These are phyloP conservation scores for Rynchops niger DNA, from an alignment of 2,113 vertebrate species.

Conservation along the genomic window DNA sequence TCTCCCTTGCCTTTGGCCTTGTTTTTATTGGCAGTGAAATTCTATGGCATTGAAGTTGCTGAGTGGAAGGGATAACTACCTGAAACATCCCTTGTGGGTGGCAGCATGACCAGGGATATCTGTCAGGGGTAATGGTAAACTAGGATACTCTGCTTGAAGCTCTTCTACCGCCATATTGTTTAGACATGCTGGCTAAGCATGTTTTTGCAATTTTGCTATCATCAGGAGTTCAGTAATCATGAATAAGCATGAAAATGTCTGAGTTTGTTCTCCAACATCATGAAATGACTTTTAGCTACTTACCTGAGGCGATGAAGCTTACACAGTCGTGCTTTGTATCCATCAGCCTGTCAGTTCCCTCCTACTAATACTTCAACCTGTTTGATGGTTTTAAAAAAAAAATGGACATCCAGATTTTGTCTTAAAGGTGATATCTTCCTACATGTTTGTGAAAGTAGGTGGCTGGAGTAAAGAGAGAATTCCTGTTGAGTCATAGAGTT, in stretches of 20 bases:
- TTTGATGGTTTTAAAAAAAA: background rate
- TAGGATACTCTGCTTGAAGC: background rate
- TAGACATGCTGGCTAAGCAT: background rate
- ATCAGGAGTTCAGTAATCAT: background rate
- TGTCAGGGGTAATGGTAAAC: background rate
- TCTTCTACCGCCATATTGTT: background rate
- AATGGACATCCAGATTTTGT: background rate
- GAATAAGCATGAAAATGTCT: background rate
- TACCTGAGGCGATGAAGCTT: background rate
- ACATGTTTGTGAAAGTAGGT: background rate
- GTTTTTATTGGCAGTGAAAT: background rate
- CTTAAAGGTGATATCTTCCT: background rate
- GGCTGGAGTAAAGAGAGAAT: background rate
- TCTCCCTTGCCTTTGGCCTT: background rate
- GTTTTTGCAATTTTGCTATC: background rate
- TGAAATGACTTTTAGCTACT: background rate
- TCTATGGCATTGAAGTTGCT: background rate
- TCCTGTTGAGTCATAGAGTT: background rate
- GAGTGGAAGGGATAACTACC: background rate
- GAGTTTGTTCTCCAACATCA: background rate
- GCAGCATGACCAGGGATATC: background rate
- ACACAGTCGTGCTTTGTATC: background rate
- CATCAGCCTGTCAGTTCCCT: background rate
- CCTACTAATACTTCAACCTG: background rate
- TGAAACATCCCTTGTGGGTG: background rate